A percentile compares a stretch with the other conserved stretches of the same genome.
Conservation (phyloP, 1,140 invertebrate genomes). For the Cecropterus lyciades region DNA sequence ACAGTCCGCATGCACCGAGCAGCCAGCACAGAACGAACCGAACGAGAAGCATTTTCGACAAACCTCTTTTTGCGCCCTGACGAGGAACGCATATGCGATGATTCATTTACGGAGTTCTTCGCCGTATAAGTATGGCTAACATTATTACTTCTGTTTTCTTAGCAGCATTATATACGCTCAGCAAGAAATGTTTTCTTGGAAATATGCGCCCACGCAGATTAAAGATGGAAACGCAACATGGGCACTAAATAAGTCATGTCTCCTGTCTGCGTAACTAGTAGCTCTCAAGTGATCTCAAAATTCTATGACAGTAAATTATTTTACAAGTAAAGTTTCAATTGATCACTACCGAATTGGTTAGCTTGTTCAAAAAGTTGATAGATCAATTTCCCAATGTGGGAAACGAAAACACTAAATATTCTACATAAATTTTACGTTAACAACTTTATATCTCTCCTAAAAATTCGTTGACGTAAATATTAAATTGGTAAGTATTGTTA, state of each 20-base stretch:
- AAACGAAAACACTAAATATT: not conserved
- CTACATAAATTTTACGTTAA: not conserved
- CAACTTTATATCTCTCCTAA: not conserved
- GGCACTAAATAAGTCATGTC: constrained; percentile 78
- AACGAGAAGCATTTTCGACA: constrained; percentile 80
- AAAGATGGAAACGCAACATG: constrained; percentile 79
- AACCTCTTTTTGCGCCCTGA: constrained; percentile 78
- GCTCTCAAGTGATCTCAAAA: constrained; percentile 50
- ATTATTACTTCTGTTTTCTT: constrained; percentile 82
- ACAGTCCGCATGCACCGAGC: constrained; percentile 51
- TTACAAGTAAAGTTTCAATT: constrained; percentile 6
- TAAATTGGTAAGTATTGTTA: not conserved
- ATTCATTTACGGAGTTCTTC: constrained; percentile 82
- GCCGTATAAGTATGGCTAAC: constrained; percentile 78
- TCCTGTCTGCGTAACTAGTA: constrained; percentile 67
- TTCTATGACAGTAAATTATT: constrained; percentile 42
- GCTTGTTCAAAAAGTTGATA: not conserved
- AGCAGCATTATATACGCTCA: constrained; percentile 72
- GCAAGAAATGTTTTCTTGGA: constrained; percentile 81
- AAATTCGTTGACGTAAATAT: not conserved
- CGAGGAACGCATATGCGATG: constrained; percentile 81
- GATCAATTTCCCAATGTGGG: not conserved
- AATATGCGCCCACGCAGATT: constrained; percentile 81
- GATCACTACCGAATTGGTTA: not conserved
- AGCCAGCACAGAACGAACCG: constrained; percentile 58